These are phyloP conservation scores for Phycodurus eques DNA, from an alignment of 2,113 vertebrate genomes.

Conservation along the genomic window DNA sequence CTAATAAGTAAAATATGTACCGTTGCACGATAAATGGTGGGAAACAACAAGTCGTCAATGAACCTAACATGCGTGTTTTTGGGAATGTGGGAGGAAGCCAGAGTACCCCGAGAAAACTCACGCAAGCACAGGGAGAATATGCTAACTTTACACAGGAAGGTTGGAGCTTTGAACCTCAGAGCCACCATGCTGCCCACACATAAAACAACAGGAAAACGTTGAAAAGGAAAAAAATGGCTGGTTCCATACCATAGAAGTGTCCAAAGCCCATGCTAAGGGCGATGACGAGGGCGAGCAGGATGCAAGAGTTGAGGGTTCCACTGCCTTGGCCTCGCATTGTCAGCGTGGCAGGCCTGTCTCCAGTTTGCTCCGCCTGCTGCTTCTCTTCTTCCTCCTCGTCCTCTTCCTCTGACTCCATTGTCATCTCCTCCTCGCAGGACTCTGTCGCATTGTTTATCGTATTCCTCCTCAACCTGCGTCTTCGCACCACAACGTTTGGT, in stretches of 20 bases:
- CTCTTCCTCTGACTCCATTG: constrained; percentile 57
- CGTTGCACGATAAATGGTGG: too few species aligned
- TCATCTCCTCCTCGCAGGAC: constrained; percentile 72
- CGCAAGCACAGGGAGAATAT: too few species aligned
- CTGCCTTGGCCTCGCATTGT: constrained; percentile 45
- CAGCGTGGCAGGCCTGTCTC: constrained; percentile 20
- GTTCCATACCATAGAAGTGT: constrained; percentile 85
- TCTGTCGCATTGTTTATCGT: constrained; percentile 61
- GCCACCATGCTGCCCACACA: neutral
- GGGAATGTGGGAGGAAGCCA: too few species aligned
- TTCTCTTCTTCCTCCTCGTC: constrained; percentile 62
- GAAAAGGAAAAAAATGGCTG: too few species aligned
- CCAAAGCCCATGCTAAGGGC: constrained; percentile 90
- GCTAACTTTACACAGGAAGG: too few species aligned
- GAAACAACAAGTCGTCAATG: too few species aligned
- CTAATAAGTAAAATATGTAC: too few species aligned
- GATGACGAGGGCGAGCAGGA: constrained; percentile 83
- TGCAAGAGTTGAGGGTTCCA: constrained; percentile 80
- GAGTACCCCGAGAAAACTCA: too few species aligned
- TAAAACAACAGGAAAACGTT: neutral
- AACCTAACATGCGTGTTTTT: too few species aligned
- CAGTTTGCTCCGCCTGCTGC: constrained; percentile 31
- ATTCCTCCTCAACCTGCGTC: constrained; percentile 81
- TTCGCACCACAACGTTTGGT: constrained; percentile 66
- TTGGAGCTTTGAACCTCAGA: neutral